phyloP scores from a whole-genome alignment of 2,113 vertebrate species.

The Phalacrocorax brasilianus region DNA sequence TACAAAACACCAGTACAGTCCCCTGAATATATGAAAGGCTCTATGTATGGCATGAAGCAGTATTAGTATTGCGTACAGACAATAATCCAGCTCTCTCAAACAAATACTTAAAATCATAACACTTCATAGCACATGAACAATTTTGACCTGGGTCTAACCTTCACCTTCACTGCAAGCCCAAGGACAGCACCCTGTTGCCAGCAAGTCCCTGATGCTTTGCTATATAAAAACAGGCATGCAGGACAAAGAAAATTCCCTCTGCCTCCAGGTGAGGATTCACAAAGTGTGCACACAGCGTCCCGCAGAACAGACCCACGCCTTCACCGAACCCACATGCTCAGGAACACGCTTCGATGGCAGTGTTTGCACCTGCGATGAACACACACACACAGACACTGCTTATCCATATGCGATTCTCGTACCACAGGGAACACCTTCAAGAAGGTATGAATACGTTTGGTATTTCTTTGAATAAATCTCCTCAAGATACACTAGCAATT shows the following conservation, averaged over 20 bases:
- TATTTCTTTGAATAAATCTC: neutral
- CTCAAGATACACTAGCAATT: neutral
- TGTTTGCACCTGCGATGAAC: fast-evolving
- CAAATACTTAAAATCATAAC: neutral
- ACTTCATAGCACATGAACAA: neutral
- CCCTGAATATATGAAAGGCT: neutral
- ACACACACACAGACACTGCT: neutral
- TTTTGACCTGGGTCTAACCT: neutral
- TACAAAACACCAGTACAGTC: fast-evolving
- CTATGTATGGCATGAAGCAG: neutral
- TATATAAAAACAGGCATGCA: fast-evolving
- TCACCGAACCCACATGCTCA: neutral
- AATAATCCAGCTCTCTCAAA: neutral
- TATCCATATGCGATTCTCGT: neutral
- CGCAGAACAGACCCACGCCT: fast-evolving
- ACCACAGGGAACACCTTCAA: neutral
- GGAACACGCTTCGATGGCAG: fast-evolving
- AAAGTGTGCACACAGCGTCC: neutral
- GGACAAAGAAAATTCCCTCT: neutral
- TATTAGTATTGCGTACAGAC: neutral
- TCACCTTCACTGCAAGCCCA: neutral
- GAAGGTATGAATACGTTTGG: neutral
- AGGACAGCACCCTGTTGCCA: neutral
- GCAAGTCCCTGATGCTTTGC: neutral
- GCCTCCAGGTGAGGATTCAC: neutral